phyloP scores from a whole-genome alignment of 2,113 vertebrate species.

The Toxostoma redivivum region DNA sequence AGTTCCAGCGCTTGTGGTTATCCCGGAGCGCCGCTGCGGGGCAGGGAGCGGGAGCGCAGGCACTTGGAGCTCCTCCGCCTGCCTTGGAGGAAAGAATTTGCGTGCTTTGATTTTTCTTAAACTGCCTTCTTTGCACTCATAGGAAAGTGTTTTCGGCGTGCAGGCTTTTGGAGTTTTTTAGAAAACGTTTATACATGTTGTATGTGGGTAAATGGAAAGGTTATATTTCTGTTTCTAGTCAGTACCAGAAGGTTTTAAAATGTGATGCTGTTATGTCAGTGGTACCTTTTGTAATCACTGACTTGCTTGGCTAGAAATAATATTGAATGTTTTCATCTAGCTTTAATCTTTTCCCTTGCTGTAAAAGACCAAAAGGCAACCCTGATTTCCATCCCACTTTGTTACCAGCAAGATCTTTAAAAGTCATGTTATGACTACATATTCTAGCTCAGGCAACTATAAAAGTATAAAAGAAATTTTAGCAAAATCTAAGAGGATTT shows the following conservation, averaged over 20 bases:
- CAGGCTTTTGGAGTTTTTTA: background rate
- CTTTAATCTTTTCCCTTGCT: background rate
- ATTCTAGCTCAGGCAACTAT: background rate
- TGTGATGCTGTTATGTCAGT: background rate
- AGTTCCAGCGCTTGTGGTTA: background rate
- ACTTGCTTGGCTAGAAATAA: background rate
- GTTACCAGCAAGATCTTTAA: background rate
- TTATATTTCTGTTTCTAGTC: background rate
- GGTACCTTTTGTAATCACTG: background rate
- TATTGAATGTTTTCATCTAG: background rate
- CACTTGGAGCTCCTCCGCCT: background rate
- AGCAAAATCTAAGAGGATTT: background rate
- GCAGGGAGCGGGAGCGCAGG: fast-evolving
- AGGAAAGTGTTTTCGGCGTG: background rate
- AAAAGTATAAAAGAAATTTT: background rate
- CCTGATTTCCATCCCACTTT: background rate
- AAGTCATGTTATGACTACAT: background rate
- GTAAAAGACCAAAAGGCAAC: background rate
- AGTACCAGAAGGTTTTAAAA: background rate
- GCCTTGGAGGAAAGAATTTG: background rate
- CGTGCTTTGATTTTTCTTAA: fast-evolving
- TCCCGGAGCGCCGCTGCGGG: background rate
- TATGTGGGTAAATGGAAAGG: background rate
- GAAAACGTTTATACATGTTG: fast-evolving
- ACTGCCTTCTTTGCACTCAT: background rate